Evolutionary conservation across 1,140 invertebrate species (phyloP), one percentile per base, ranked within the genome.

Genomic region (Caenorhabditis inopinata): DNA sequence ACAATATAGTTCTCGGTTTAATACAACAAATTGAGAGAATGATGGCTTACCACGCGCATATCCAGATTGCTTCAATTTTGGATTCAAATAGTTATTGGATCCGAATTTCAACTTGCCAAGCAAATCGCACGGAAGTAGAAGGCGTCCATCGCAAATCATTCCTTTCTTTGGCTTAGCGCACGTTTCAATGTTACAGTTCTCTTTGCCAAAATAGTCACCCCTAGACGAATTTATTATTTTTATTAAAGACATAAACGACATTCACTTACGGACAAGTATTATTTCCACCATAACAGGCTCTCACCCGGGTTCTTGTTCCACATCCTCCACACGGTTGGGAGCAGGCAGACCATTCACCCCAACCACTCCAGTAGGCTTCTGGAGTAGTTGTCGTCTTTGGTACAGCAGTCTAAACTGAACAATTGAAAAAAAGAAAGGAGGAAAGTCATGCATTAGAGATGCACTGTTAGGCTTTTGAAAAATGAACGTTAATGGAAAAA

Each of bases 81-180:
- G 53, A 35, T 47, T 78, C 80, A 51, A 81, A 25, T 38, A 74
- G 58, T 42, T 58, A 14, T 78, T 85, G 9, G 85, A 85, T 46
- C 86, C 85, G 74, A 86, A 86, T 18, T 87, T 84, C 18, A 86
- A 76, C 49, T 83, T 46, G 32, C 76, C 76, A 46, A 87, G 21
- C 47, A 86, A 58, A 32, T 86, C 86, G 62, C 85, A 86, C 9
- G 85, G 85, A 74, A 86, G 49, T n/a, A 85, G 74, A n/a, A 87
- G 49, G 53, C 85, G 82, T 48, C 85, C 85, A 42, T 76, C 78
- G 38, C 86, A 86, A 18, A 68, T 68, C 53, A 68, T 62, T 62
- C 53, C 53, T 21, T 35, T 78, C 12, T 45, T 58, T 18, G 35
- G 35, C 51, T 78, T 78, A 68, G 29, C 85, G 78, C 76, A 78